These are phyloP conservation scores for Lanius ludovicianus DNA, from an alignment of 2,113 vertebrate species.

Conservation along the genomic window DNA sequence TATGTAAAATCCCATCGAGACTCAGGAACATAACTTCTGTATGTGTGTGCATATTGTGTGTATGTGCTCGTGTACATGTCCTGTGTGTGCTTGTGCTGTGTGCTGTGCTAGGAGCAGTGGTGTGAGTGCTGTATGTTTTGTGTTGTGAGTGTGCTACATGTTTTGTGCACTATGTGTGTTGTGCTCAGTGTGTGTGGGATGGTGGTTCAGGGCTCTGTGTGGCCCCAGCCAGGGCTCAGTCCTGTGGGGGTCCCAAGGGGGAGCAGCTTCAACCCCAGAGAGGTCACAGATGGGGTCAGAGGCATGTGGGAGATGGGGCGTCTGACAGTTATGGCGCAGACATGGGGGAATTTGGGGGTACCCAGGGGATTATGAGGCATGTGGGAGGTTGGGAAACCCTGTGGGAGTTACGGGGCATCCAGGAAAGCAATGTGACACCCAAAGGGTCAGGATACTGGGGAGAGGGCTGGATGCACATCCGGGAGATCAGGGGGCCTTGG, in stretches of 20 bases:
- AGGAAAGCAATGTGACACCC: neutral
- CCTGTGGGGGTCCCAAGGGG: neutral
- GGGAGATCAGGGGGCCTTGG: neutral
- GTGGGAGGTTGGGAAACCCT: neutral
- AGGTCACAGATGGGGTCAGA: neutral
- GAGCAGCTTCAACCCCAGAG: neutral
- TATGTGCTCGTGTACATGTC: neutral
- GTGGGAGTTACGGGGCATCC: neutral
- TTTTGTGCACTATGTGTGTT: fast-evolving
- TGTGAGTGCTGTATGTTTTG: neutral
- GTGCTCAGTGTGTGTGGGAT: neutral
- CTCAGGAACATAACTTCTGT: neutral
- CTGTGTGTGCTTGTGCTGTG: neutral
- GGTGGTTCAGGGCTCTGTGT: neutral
- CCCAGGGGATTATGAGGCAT: neutral
- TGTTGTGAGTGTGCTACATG: too few species aligned
- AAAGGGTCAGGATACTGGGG: neutral
- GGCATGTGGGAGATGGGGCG: neutral
- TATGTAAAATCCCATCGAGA: neutral
- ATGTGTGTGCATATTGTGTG: neutral
- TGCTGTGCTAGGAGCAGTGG: neutral
- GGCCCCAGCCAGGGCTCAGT: fast-evolving
- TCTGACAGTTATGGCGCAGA: neutral
- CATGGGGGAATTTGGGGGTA: neutral
- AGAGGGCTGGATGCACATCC: neutral